Percentiles rank a stretch among this genome's conserved stretches.
phyloP scores from a whole-genome alignment of 2,888 invertebrate genomes.

The Mesorhabditis spiculigera region DNA sequence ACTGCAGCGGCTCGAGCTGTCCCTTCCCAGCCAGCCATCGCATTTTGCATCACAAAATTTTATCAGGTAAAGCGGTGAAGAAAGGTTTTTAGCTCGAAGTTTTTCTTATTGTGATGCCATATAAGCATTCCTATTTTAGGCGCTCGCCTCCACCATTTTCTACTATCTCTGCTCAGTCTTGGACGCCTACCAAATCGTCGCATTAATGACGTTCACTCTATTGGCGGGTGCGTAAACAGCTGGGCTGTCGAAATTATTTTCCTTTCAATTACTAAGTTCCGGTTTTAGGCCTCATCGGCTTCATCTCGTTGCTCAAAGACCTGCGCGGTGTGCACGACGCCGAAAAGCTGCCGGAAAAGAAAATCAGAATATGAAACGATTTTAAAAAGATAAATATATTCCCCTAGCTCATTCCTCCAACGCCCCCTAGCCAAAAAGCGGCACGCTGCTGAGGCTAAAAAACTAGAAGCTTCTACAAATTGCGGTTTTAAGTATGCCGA shows the following conservation, averaged over 20 bases:
- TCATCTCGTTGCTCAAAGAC: background rate
- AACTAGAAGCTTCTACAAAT: too few relatives aligned
- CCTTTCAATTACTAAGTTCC: too few relatives aligned
- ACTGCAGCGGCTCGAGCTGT: conserved; percentile 32
- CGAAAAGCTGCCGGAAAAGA: background rate
- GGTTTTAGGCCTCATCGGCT: background rate
- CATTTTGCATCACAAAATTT: conserved; percentile 39
- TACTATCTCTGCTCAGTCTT: background rate
- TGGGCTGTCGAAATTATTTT: background rate
- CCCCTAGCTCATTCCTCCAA: too few relatives aligned
- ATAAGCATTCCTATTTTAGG: background rate
- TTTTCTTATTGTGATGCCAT: background rate
- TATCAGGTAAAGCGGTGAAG: conserved; percentile 22
- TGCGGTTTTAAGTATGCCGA: too few relatives aligned
- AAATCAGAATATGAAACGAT: too few relatives aligned
- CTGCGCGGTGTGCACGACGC: background rate
- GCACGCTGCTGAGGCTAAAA: too few relatives aligned
- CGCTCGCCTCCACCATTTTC: background rate
- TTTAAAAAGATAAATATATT: too few relatives aligned
- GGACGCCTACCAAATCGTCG: background rate
- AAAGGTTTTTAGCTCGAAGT: background rate
- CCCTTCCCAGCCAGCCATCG: conserved; percentile 28
- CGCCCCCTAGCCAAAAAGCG: too few relatives aligned
- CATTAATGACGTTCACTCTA: conserved; percentile 8
- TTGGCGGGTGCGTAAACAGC: conserved; percentile 9